phyloP scores from a whole-genome alignment of 2,888 invertebrate species.

The Hirtodrosophila histrioides region DNA sequence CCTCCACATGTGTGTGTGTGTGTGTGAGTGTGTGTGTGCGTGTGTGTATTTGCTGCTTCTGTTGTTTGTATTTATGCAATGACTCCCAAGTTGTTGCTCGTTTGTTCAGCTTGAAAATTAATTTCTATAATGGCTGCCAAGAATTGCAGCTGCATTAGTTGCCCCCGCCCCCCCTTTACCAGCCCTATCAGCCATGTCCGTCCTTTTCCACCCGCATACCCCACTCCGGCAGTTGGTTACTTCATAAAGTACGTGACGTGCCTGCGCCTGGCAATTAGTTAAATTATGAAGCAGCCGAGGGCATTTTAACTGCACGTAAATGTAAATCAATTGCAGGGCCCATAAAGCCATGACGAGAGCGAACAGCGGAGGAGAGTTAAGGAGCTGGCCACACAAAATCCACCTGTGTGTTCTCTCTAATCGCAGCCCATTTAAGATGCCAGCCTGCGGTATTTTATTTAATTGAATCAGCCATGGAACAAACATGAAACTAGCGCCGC shows the following conservation, averaged over 20 bases:
- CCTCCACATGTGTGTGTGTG: constrained; percentile 2
- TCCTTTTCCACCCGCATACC: background rate
- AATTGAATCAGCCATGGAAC: constrained; percentile 70
- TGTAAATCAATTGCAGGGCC: constrained; percentile 59
- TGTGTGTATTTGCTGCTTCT: constrained; percentile 38
- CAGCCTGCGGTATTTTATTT: constrained; percentile 56
- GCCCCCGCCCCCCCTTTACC: background rate
- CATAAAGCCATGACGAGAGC: constrained; percentile 39
- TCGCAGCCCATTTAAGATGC: constrained; percentile 58
- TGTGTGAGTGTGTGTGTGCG: constrained; percentile 17
- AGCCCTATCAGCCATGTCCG: background rate
- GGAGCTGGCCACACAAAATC: constrained; percentile 35
- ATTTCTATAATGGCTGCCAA: constrained; percentile 79
- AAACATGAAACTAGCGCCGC: constrained; percentile 58
- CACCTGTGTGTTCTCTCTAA: constrained; percentile 66
- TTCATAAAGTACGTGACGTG: constrained; percentile 67
- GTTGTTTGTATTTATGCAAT: constrained; percentile 69
- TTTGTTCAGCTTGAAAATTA: constrained; percentile 79
- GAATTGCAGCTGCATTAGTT: constrained; percentile 70
- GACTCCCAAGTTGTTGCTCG: constrained; percentile 80
- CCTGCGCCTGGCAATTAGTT: constrained; percentile 77
- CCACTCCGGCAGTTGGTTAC: constrained; percentile 1
- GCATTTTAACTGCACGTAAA: constrained; percentile 70
- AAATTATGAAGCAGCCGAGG: constrained; percentile 66
- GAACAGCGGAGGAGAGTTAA: background rate